These are phyloP conservation scores for Hypomecis atomaria DNA, from an alignment of 2,888 invertebrate genomes.

Conservation along the genomic window DNA sequence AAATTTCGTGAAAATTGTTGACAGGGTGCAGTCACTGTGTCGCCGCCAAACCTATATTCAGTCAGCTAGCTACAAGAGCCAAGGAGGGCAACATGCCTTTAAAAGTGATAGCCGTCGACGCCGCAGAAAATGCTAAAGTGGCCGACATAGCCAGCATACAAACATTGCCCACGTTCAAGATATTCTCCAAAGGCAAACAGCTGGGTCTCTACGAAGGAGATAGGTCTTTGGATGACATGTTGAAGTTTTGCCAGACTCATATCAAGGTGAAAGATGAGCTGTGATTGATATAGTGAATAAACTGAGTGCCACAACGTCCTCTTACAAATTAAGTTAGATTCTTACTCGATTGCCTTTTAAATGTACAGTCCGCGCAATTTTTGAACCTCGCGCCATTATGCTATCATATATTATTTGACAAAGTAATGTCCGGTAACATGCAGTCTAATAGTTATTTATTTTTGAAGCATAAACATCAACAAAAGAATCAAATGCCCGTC, in stretches of 20 bases:
- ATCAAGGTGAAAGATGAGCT: slow-evolving; percentile 71
- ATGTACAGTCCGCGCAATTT: too few relatives aligned
- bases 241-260: slow-evolving; percentile 71
- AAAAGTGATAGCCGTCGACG: slow-evolving; percentile 86
- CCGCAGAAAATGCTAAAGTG: slow-evolving; percentile 85
- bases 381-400: too few relatives aligned
- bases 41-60: slow-evolving; percentile 87
- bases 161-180: slow-evolving; percentile 88
- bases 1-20: slow-evolving; percentile 24
- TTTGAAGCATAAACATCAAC: too few relatives aligned
- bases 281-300: slow-evolving; percentile 45
- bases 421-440: too few relatives aligned
- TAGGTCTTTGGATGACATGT: slow-evolving; percentile 82
- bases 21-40: slow-evolving; percentile 91
- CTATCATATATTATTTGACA: too few relatives aligned
- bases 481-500: too few relatives aligned
- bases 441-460: too few relatives aligned
- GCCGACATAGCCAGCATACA: slow-evolving; percentile 85
- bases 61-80: slow-evolving; percentile 80
- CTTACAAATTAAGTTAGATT: too few relatives aligned
- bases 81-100: slow-evolving; percentile 66
- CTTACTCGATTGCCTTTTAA: too few relatives aligned
- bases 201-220: slow-evolving; percentile 85
- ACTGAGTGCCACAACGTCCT: not conserved
- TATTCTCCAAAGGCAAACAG: slow-evolving; percentile 82